Evolutionary conservation across 2,797 vertebrate species (phyloP).

Genomic region (Sebastes kiyomatsui): DNA sequence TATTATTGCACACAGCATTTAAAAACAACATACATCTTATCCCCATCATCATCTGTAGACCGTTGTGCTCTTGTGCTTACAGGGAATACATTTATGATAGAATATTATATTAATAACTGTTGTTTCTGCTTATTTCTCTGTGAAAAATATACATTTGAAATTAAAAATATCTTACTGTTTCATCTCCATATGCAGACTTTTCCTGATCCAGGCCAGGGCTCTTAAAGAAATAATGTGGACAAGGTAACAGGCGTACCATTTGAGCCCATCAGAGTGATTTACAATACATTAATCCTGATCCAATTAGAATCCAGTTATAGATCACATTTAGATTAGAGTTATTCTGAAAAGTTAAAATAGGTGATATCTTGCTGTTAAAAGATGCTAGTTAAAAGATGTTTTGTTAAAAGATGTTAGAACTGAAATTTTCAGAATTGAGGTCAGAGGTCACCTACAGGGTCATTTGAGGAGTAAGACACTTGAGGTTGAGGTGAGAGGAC

Average conservation of each 20-base stretch:
- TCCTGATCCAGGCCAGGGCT: constrained; percentile 80
- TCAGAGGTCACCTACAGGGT: no score
- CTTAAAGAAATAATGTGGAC: constrained; percentile 81
- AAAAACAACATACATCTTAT: constrained; percentile 1
- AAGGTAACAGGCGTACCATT: constrained; percentile 66
- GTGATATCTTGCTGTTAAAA: background rate
- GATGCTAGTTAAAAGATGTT: no score
- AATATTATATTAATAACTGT: background rate
- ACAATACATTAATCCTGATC: constrained; percentile 5
- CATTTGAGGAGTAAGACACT: no score
- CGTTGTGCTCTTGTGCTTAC: background rate
- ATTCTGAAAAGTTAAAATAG: background rate
- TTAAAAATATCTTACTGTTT: constrained; percentile 83
- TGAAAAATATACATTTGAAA: constrained; percentile 37
- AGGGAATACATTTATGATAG: background rate
- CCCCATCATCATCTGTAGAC: background rate
- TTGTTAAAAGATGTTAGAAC: no score
- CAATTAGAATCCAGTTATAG: constrained; percentile 12
- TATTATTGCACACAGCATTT: background rate
- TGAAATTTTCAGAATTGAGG: no score
- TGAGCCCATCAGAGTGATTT: constrained; percentile 57
- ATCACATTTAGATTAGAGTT: background rate
- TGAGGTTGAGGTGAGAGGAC: no score
- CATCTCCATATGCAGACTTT: constrained; percentile 79
- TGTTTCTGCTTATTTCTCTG: background rate